Evolutionary conservation across 2,797 vertebrate genomes (phyloP).

Genomic region (Novumbra hubbsi): DNA sequence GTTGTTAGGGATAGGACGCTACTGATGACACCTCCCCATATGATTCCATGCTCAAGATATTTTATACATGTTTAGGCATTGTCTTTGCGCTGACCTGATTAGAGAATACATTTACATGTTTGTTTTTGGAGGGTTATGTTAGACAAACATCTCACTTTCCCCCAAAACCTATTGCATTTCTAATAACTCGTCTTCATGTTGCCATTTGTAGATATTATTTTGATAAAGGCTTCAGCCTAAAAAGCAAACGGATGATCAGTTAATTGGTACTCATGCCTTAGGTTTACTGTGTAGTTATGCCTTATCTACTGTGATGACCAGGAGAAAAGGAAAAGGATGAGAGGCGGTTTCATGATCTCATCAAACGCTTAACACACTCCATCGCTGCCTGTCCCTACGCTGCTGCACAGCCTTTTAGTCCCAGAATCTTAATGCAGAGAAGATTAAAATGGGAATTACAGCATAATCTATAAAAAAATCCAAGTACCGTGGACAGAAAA

Average conservation of each 20-base stretch:
- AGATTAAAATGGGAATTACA: slow-evolving; percentile 94
- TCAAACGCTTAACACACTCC: slow-evolving; percentile 80
- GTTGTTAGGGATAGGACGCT: neutral
- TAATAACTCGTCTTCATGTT: slow-evolving; percentile 20
- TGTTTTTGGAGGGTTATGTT: slow-evolving; percentile 5
- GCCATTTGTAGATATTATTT: slow-evolving; percentile 48
- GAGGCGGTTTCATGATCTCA: slow-evolving; percentile 66
- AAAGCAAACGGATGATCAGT: slow-evolving; percentile 42
- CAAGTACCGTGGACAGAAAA: slow-evolving; percentile 83
- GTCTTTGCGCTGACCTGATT: slow-evolving; percentile 5
- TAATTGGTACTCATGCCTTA: slow-evolving; percentile 19
- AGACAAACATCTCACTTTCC: slow-evolving; percentile 11
- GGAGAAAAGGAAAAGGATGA: slow-evolving; percentile 33
- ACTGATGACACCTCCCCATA: neutral
- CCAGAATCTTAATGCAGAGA: slow-evolving; percentile 84
- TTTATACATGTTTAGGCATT: neutral
- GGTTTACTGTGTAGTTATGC: slow-evolving; percentile 40
- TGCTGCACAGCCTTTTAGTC: slow-evolving; percentile 81
- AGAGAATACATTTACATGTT: slow-evolving; percentile 8
- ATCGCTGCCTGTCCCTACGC: slow-evolving; percentile 81
- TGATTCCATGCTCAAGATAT: neutral
- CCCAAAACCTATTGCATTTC: slow-evolving; percentile 11
- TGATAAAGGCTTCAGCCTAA: slow-evolving; percentile 22
- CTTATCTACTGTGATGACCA: slow-evolving; percentile 8
- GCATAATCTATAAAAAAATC: slow-evolving; percentile 98